A percentile compares a stretch with the other conserved stretches of the same genome.
Evolutionary conservation across 1,140 invertebrate species (phyloP).

Genomic region (Calycopis cecrops): DNA sequence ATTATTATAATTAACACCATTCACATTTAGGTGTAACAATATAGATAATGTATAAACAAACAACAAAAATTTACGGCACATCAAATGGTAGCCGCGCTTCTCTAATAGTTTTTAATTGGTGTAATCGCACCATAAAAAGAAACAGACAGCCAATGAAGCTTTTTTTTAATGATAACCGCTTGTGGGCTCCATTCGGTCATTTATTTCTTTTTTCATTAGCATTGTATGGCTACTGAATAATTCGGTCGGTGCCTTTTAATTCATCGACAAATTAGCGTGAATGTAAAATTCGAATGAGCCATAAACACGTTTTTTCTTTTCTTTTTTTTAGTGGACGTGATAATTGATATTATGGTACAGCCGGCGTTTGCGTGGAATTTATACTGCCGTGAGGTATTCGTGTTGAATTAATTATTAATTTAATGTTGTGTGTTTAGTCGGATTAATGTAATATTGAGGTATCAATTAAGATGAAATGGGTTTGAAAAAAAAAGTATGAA

Average conservation of each 20-base stretch:
- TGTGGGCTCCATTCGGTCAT: constrained; percentile 43
- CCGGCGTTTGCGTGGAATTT: constrained; percentile 44
- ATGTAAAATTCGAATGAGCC: constrained; percentile 66
- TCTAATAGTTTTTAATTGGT: constrained; percentile 72
- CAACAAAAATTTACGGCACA: constrained; percentile 55
- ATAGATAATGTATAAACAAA: constrained; percentile 56
- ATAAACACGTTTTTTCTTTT: constrained; percentile 61
- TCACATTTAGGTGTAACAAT: constrained; percentile 12
- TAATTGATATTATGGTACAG: constrained; percentile 65
- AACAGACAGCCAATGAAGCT: constrained; percentile 54
- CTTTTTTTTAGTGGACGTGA: constrained; percentile 62
- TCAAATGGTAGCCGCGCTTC: constrained; percentile 61
- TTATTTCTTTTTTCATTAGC: constrained; percentile 59
- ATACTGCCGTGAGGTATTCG: constrained; percentile 43
- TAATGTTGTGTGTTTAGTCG: constrained; percentile 18
- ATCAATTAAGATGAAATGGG: no score
- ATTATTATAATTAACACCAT: constrained; percentile 1
- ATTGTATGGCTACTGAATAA: constrained; percentile 65
- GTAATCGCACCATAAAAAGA: constrained; percentile 60
- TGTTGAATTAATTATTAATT: constrained; percentile 33
- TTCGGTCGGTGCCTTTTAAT: constrained; percentile 61
- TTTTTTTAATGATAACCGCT: constrained; percentile 49
- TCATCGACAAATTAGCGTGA: constrained; percentile 67
- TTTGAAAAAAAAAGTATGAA: no score
- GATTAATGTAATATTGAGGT: not conserved